Evolutionary conservation across 1,140 invertebrate species (phyloP).

Genomic region (Pentalonia nigronervosa): DNA sequence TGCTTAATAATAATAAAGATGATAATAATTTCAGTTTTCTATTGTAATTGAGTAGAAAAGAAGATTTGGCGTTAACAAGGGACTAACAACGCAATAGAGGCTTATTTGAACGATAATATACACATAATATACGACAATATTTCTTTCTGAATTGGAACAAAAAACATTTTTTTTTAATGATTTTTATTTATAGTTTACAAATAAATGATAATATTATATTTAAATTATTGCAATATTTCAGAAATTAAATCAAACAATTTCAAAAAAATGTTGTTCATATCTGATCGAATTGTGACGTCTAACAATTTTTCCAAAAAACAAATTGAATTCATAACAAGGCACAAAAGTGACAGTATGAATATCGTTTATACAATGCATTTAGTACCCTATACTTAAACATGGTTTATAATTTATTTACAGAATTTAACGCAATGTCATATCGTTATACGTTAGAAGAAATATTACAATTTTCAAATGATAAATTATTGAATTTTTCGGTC

Average conservation of each 20-base stretch:
- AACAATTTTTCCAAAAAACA: conserved; percentile 45
- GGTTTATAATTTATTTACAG: background rate
- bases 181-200: background rate
- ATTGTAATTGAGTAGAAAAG: no score
- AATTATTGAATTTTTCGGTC: conserved; percentile 56
- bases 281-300: conserved; percentile 35
- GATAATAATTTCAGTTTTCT: no score
- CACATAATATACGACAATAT: no score
- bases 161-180: background rate
- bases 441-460: conserved; percentile 59
- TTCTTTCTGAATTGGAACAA: background rate
- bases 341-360: conserved; percentile 13
- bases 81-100: no score
- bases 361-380: background rate
- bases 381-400: background rate
- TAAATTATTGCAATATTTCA: background rate
- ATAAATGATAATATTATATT: background rate
- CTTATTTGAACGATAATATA: no score
- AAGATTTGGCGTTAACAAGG: no score
- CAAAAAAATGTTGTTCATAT: conserved; percentile 30
- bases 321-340: conserved; percentile 25
- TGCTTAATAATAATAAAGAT: no score
- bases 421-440: conserved; percentile 31
- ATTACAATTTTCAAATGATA: conserved; percentile 59
- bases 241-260: background rate